These are phyloP conservation scores for cattle (Bos taurus) DNA, from an alignment of 2,113 vertebrate genomes.

Conservation along the genomic window ARS-UCD2.0 NC_037329.1:84792501-84793000, in stretches of 20 bases:
- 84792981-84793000: background rate
- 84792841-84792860: background rate
- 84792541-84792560: slow-evolving; percentile 1
- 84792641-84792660: background rate
- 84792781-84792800: background rate
- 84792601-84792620: background rate
- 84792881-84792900: background rate
- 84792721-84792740: background rate
- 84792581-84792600: background rate
- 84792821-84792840: background rate
- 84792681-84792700: background rate
- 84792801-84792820: background rate
- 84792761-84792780: background rate
- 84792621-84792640: background rate
- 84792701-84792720: background rate
- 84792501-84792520: background rate
- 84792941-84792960: no score
- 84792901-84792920: background rate
- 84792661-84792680: background rate
- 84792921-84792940: background rate
- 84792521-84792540: background rate
- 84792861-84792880: background rate
- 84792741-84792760: background rate
- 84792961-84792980: background rate
- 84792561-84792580: background rate